Evolutionary conservation across 2,888 invertebrate genomes (phyloP), one percentile per base, ranked within the genome.

Genomic region (Trachelus stipa): DNA sequence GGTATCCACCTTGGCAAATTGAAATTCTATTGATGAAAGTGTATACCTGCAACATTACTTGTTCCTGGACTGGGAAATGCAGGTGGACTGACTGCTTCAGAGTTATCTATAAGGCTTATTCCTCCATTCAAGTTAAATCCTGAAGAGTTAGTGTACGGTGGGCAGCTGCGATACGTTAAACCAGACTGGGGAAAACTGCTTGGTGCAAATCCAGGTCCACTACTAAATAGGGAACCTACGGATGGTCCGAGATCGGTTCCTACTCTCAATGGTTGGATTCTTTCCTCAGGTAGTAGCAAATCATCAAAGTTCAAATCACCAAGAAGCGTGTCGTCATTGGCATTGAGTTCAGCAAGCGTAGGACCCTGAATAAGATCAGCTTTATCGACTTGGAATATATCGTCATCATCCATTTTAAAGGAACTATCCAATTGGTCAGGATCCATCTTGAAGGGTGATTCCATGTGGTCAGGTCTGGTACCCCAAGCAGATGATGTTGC

Each of bases 271-370:
- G 88, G 84, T 74, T 88, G 89, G 74, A 86, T 81, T 74, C 92
- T 93, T 87, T 96, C 96, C 86, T 95, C 95, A 1, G 96, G 96
- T 84, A 96, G 90, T 31, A 96, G 92, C 74, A 97, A 92, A 90
- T 97, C 97, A 90, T 97, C 97, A 91, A 97, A 96, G 91, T 96
- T 97, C 83, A 97, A 93, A 91, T 97, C 97, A 88, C 96, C 96
- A 78, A 96, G 90, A 73, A 97, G 93, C 68, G 95, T 95, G 84
- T 97, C 97, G 83, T 97, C 97, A 86, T 97, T 97, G 31, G 96
- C 96, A 92, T 97, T 97, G 76, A 98, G 92, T 90, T 97, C 97
- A 0, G 97, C 96, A 77, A 98, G 93, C 81, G 97, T 97, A 0
- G 97, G 96, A 4, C 96, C 95, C 91, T 96, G 95, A 85, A 97